phyloP scores from a whole-genome alignment of 2,888 invertebrate genomes.

The Tanytarsus gracilentus region DNA sequence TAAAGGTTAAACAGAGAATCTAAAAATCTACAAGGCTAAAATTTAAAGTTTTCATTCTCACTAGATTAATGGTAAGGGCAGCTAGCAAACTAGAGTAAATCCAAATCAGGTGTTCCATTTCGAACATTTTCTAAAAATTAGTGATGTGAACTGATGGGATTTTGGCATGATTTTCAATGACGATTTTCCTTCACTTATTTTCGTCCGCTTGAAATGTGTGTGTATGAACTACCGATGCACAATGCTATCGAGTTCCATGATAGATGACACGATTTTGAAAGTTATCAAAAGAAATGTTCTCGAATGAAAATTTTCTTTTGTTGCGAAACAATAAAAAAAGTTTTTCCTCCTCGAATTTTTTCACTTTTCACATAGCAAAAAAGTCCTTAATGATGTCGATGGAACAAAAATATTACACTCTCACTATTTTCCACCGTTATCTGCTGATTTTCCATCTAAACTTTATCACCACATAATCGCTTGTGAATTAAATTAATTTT shows the following conservation, averaged over 20 bases:
- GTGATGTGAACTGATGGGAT: slow-evolving; percentile 7
- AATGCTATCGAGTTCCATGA: too few relatives aligned
- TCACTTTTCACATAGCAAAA: too few relatives aligned
- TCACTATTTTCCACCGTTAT: slow-evolving; percentile 14
- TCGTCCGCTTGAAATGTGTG: background rate
- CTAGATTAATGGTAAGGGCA: slow-evolving; percentile 21
- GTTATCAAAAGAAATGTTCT: background rate
- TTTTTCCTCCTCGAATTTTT: too few relatives aligned
- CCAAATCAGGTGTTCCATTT: slow-evolving; percentile 27
- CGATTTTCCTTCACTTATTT: background rate
- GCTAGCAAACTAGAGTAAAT: slow-evolving; percentile 25
- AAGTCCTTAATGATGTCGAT: too few relatives aligned
- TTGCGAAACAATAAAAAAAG: too few relatives aligned
- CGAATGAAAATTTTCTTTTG: too few relatives aligned
- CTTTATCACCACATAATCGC: background rate
- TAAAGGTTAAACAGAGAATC: background rate
- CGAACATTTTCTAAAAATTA: slow-evolving; percentile 14
- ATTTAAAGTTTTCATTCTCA: slow-evolving; percentile 14
- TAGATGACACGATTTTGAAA: too few relatives aligned
- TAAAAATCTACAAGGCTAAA: background rate
- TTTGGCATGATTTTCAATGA: slow-evolving; percentile 17
- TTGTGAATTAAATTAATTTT: background rate
- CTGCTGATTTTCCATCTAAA: slow-evolving; percentile 7
- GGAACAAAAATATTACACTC: slow-evolving; percentile 12
- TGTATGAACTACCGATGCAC: too few relatives aligned